Conservation (phyloP, 2,797 vertebrate genomes). For the Dendrocincla fuliginosa region DNA sequence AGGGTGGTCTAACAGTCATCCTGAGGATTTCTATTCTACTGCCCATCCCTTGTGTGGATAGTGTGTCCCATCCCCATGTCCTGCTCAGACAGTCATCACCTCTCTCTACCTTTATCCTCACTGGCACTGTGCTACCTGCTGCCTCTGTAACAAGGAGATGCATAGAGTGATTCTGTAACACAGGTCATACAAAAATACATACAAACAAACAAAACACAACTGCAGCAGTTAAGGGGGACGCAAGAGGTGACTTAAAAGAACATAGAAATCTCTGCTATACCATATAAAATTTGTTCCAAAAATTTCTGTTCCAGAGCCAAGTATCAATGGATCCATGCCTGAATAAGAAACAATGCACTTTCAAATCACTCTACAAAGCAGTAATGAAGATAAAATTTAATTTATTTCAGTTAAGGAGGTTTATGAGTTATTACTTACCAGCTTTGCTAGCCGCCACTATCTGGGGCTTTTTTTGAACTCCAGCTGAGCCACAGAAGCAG, state of each 20-base stretch:
- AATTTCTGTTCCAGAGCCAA: conserved; percentile 45
- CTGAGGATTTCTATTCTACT: background rate
- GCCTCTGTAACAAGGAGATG: background rate
- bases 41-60: background rate
- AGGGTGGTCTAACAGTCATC: background rate
- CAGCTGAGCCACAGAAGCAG: conserved; percentile 38
- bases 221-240: background rate
- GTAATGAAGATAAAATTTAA: conserved; percentile 69
- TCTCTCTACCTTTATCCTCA: background rate
- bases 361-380: conserved; percentile 62
- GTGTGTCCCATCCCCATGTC: background rate
- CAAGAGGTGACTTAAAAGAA: background rate
- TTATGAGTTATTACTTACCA: conserved; percentile 64
- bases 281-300: background rate
- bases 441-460: conserved; percentile 43
- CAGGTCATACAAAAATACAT: background rate
- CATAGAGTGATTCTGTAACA: background rate
- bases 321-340: conserved; percentile 17
- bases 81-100: background rate
- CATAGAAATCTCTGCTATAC: background rate
- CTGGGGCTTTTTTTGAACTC: background rate
- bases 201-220: background rate
- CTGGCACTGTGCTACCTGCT: background rate
- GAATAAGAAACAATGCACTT: conserved; percentile 48
- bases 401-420: conserved; percentile 72